Conservation (phyloP, 2,113 vertebrate genomes). For the Penelope pileata region DNA sequence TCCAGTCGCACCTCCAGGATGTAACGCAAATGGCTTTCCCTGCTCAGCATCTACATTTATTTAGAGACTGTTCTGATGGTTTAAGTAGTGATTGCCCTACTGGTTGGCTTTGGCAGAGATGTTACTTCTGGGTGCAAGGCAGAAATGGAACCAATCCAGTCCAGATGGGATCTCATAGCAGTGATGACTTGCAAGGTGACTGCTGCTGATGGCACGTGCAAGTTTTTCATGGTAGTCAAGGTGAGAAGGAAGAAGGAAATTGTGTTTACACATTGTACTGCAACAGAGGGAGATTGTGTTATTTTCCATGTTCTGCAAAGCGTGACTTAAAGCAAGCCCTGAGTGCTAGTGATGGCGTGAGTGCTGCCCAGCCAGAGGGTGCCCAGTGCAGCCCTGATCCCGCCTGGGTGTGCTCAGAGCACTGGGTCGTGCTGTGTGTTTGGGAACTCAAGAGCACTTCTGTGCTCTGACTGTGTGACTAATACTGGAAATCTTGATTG, state of each 20-base stretch:
- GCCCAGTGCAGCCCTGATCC: neutral
- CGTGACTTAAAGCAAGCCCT: neutral
- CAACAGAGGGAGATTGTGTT: neutral
- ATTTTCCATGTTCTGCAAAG: neutral
- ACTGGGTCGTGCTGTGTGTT: neutral
- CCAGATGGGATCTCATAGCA: neutral
- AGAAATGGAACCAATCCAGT: neutral
- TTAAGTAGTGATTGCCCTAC: neutral
- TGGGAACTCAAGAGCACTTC: neutral
- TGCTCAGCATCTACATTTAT: neutral
- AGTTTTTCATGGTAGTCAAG: neutral
- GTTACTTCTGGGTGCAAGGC: neutral
- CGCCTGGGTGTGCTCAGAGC: neutral
- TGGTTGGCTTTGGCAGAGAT: neutral
- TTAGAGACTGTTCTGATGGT: neutral
- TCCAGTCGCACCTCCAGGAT: rapidly evolving
- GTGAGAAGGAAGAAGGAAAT: neutral
- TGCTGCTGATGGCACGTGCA: rapidly evolving
- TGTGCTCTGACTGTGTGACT: neutral
- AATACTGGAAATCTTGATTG: neutral
- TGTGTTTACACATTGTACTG: rapidly evolving
- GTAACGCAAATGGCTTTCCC: neutral
- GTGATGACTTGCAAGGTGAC: neutral
- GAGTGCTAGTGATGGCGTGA: rapidly evolving
- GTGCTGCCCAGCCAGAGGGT: neutral